Evolutionary conservation across 2,797 vertebrate species (phyloP), one percentile per base, ranked within the genome.

Genomic region (Odontamblyopus lacepedii): DNA sequence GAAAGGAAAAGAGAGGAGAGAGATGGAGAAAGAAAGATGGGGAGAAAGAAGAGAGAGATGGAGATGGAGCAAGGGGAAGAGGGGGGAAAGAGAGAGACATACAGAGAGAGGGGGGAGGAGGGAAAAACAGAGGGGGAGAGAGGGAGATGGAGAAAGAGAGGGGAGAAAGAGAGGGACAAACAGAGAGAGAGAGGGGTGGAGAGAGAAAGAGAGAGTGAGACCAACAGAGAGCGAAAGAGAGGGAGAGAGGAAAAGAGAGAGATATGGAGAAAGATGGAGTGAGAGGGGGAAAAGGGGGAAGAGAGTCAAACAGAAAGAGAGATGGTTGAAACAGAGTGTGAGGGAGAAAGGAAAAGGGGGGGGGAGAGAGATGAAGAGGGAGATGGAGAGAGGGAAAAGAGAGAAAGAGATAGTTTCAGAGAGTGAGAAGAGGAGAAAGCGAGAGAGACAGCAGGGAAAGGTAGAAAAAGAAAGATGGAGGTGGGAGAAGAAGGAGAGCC

Each of bases 81-180:
- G 84, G 85, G 81, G 23, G 23, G 23, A 23, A 23, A 83, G 88
- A 85, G 78, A 81, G 84, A 73, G 75, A 81, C 83, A 85, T 77
- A 91, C 69, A 30, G 48, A 63, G 63, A 32, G 30, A 32, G 30
- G 5, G 23, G 23, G 23, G 23, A 23, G 23, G 23, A 23, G 23
- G 23, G 23, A 23, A 23, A 23, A 23, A 23, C 23, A 32, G 4
- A 5, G 4, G 30, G 30, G 30, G 30, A 4, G 30, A 32, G 30
- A 32, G 4, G 30, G 30, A 4, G 30, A 32, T 4, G 4, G 30
- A 80, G 84, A 81, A 85, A 57, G 11, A 80, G 85, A 84, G 85
- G 85, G 78, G 30, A 90, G 72, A 30, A 38, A 27, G 62, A 5
- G 23, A 23, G 23, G 23, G 23, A 23, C 23, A 23, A 23, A 23